Conservation (phyloP, 2,113 vertebrate species). For the Microcebus tavaratra region DNA sequence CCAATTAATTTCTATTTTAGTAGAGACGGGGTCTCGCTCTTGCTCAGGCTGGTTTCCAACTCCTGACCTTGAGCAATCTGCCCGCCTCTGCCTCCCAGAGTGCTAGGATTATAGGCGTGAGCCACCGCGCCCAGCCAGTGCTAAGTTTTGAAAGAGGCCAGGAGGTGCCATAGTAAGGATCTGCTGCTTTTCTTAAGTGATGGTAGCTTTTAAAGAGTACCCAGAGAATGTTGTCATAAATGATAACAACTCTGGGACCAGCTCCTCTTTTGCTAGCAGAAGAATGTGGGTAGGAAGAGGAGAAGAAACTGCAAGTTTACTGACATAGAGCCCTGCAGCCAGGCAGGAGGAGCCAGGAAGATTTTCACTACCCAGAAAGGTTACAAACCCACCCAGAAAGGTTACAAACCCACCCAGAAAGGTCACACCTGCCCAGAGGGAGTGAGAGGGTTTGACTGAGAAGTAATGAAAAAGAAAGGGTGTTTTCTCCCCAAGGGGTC, state of each 20-base stretch:
- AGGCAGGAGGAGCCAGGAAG: background rate
- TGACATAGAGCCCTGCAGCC: background rate
- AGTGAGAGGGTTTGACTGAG: background rate
- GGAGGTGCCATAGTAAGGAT: background rate
- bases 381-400: background rate
- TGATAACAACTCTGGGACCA: background rate
- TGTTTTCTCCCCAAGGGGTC: background rate
- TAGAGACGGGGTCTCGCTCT: too few species aligned
- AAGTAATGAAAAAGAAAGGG: background rate
- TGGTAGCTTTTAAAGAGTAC: background rate
- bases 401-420: background rate
- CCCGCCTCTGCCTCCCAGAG: too few species aligned
- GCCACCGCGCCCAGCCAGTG: background rate
- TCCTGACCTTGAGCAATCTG: too few species aligned
- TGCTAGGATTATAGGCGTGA: too few species aligned
- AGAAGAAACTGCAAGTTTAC: accelerated
- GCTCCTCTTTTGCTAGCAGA: background rate
- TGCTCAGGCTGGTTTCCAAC: too few species aligned
- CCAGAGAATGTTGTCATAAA: background rate
- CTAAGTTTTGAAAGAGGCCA: background rate
- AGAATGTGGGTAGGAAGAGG: background rate
- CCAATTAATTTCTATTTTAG: too few species aligned
- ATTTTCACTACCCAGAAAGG: background rate
- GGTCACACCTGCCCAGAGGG: background rate
- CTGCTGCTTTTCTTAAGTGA: background rate